Evolutionary conservation across 2,797 vertebrate species (phyloP).

Genomic region (Gila robusta): DNA sequence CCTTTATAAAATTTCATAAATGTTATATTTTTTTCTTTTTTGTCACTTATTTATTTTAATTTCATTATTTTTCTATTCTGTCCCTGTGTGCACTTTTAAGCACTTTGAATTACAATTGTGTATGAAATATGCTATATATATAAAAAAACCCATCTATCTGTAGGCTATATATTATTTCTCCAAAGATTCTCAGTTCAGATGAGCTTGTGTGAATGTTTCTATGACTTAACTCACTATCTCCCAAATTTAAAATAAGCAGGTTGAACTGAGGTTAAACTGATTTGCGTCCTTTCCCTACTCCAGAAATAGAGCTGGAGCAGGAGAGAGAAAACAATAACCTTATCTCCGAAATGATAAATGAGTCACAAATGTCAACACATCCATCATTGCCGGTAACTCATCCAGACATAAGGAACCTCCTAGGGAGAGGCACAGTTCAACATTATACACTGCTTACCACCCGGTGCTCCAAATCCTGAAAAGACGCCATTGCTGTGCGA

Average conservation of each 20-base stretch:
- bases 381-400: constrained; percentile 21
- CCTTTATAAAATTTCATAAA: neutral
- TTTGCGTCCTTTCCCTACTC: neutral
- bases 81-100: neutral
- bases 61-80: neutral
- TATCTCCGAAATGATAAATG: constrained; percentile 32
- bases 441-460: constrained; percentile 34
- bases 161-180: neutral
- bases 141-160: neutral
- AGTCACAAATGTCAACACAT: constrained; percentile 39
- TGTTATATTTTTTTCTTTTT: fast-evolving
- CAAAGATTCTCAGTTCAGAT: neutral
- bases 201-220: neutral
- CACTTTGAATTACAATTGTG: neutral
- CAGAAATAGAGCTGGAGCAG: constrained; percentile 5
- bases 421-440: constrained; percentile 4
- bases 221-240: neutral
- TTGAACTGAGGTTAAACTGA: constrained; percentile 6
- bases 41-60: neutral
- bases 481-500: neutral
- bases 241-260: neutral
- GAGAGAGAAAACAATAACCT: constrained; percentile 55
- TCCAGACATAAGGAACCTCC: constrained; percentile 33
- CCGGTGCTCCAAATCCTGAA: neutral
- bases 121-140: neutral